Evolutionary conservation across 2,888 invertebrate species (phyloP).

Genomic region (Ptychoptera contaminata): DNA sequence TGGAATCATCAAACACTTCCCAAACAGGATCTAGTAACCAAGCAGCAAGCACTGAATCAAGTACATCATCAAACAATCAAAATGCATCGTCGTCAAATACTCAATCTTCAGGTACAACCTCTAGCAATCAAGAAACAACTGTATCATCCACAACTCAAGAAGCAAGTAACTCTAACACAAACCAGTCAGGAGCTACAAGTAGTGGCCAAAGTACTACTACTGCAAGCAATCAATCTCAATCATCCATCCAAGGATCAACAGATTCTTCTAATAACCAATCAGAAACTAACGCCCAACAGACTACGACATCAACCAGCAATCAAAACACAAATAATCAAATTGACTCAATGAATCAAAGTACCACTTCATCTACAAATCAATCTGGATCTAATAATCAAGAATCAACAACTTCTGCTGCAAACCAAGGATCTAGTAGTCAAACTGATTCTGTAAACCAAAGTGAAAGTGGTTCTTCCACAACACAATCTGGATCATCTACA

Average conservation of each 20-base stretch:
- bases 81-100: conserved; percentile 11
- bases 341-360: no score
- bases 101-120: neutral
- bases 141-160: neutral
- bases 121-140: conserved; percentile 1
- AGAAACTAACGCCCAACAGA: no score
- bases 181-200: neutral
- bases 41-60: conserved; percentile 8
- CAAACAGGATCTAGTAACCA: conserved; percentile 9
- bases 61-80: conserved; percentile 9
- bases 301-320: no score
- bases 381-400: conserved; percentile 5
- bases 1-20: neutral
- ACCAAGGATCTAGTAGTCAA: conserved; percentile 5
- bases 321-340: no score
- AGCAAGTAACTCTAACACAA: neutral
- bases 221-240: conserved; percentile 6
- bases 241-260: no score
- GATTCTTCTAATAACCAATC: no score
- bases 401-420: conserved; percentile 1
- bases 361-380: conserved; percentile 1
- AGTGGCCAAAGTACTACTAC: conserved; percentile 8
- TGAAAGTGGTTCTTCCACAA: conserved; percentile 4
- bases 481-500: conserved; percentile 6
- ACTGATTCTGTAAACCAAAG: no score